These are phyloP conservation scores for Crenichthys baileyi DNA, from an alignment of 2,797 vertebrate species.

Conservation along the genomic window DNA sequence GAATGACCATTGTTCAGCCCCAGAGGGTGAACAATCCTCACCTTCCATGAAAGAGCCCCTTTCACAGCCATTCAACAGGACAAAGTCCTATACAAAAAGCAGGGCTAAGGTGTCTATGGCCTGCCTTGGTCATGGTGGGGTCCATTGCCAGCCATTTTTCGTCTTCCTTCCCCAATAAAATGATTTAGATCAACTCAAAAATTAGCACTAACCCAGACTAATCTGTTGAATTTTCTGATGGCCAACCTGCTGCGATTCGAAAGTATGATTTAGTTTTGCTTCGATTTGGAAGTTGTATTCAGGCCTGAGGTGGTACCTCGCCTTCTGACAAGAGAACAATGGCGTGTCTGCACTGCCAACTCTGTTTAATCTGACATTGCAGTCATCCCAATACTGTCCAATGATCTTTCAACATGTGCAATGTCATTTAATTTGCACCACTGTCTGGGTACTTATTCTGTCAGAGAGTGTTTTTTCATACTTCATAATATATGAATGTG, in stretches of 20 bases:
- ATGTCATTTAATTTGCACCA: background rate
- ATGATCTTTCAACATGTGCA: background rate
- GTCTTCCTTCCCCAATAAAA: too few relatives aligned
- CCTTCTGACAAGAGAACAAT: background rate
- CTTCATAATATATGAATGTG: constrained; percentile 1
- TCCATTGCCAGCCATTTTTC: too few relatives aligned
- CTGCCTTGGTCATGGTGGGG: too few relatives aligned
- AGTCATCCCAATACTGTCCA: background rate
- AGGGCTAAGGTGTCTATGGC: too few relatives aligned
- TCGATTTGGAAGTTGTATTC: background rate
- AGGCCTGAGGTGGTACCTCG: background rate
- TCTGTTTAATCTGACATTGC: background rate
- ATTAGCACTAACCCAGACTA: background rate
- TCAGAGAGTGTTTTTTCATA: background rate
- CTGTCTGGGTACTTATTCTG: background rate
- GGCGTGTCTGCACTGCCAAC: background rate
- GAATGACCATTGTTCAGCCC: too few relatives aligned
- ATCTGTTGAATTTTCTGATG: background rate
- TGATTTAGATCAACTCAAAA: background rate
- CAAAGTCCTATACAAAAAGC: too few relatives aligned
- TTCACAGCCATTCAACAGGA: too few relatives aligned
- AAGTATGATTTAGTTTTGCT: background rate
- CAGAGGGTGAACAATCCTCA: too few relatives aligned
- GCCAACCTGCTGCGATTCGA: background rate
- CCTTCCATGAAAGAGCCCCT: too few relatives aligned